Evolutionary conservation across 2,888 invertebrate genomes (phyloP).

Genomic region (Sphaerophoria rueppellii): DNA sequence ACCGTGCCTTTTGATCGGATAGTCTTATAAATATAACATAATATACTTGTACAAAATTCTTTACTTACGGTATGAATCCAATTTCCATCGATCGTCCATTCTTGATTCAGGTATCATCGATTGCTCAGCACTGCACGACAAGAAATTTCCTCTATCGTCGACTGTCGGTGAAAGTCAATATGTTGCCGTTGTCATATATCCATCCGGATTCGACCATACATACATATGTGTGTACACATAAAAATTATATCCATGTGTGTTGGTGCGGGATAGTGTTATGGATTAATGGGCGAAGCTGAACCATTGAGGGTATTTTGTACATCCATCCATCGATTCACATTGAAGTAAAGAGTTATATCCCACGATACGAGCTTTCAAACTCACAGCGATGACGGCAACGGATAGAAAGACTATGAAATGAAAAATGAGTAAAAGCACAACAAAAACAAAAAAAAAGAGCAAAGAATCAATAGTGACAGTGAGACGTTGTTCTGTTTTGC

Average conservation of each 20-base stretch:
- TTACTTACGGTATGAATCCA: constrained; percentile 92
- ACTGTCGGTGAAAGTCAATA: constrained; percentile 89
- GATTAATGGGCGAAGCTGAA: neutral
- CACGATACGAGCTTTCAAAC: constrained; percentile 39
- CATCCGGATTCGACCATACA: constrained; percentile 83
- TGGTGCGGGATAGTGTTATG: constrained; percentile 8
- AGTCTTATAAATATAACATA: neutral
- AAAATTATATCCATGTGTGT: neutral
- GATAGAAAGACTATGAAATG: constrained; percentile 59
- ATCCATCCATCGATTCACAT: neutral
- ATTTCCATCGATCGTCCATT: constrained; percentile 90
- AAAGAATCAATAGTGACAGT: constrained; percentile 28
- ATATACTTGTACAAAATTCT: constrained; percentile 43
- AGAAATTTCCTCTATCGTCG: constrained; percentile 90
- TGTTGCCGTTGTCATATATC: constrained; percentile 90
- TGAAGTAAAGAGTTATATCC: constrained; percentile 39
- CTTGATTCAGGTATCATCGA: constrained; percentile 88
- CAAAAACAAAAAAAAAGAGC: constrained; percentile 61
- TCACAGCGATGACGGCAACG: constrained; percentile 13
- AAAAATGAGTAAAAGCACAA: constrained; percentile 62
- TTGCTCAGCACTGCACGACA: constrained; percentile 91
- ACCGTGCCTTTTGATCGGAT: too few species aligned
- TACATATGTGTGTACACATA: too few species aligned
- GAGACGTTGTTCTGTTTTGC: too few species aligned
- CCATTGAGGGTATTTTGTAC: constrained; percentile 9